Evolutionary conservation across 2,113 vertebrate genomes (phyloP).

Genomic region (Myanophis thanlyinensis): DNA sequence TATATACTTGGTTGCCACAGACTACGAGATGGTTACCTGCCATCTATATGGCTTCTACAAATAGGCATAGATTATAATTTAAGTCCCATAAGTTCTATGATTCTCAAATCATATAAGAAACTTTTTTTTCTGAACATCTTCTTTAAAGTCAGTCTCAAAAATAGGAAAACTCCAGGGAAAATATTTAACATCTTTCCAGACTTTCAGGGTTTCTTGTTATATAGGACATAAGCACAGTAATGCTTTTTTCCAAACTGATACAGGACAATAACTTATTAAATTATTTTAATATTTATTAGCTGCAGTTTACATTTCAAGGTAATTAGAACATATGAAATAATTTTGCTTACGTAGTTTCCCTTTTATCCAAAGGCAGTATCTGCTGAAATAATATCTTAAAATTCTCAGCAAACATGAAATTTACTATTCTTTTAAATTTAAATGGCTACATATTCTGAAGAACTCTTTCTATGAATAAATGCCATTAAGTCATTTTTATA

Average conservation of each 20-base stretch:
- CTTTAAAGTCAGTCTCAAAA: neutral
- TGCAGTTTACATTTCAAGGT: neutral
- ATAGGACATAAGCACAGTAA: neutral
- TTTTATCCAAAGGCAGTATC: neutral
- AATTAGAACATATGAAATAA: neutral
- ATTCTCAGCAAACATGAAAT: neutral
- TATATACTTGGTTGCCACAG: neutral
- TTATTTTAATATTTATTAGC: neutral
- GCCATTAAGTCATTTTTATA: neutral
- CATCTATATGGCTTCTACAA: neutral
- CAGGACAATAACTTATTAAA: neutral
- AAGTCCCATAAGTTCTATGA: neutral
- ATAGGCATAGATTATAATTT: neutral
- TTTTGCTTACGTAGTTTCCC: neutral
- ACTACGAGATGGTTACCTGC: neutral
- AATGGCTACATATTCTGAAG: neutral
- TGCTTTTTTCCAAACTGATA: neutral
- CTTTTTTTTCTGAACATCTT: neutral
- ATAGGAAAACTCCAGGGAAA: neutral
- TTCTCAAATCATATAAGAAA: neutral
- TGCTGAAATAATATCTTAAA: neutral
- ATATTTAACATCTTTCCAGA: slow-evolving; percentile 13
- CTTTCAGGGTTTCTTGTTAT: neutral
- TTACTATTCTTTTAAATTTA: neutral
- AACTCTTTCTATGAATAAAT: neutral